Evolutionary conservation across 2,797 vertebrate species (phyloP).

Genomic region (Coracias cyanogaster): DNA sequence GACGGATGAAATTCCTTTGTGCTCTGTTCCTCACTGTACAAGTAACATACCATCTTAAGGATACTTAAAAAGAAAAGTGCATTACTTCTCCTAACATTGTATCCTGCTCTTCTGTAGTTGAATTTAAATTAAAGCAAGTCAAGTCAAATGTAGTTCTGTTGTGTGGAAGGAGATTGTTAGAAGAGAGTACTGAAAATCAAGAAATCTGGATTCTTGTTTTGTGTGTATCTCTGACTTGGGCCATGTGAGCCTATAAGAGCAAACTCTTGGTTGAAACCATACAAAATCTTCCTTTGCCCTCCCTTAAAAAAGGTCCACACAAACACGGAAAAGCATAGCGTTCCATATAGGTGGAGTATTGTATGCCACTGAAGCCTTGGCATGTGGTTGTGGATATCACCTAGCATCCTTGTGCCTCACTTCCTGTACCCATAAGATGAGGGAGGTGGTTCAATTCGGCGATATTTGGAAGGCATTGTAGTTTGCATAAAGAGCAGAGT

Average conservation of each 20-base stretch:
- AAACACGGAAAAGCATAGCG: background rate
- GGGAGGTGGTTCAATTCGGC: background rate
- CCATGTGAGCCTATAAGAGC: background rate
- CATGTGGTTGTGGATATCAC: conserved; percentile 29
- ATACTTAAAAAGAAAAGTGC: background rate
- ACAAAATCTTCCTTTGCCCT: background rate
- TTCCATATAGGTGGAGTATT: background rate
- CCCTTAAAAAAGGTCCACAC: background rate
- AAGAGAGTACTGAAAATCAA: background rate
- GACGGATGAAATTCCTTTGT: background rate
- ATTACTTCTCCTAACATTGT: background rate
- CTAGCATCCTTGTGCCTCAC: background rate
- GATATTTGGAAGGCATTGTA: background rate
- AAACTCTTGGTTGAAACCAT: background rate
- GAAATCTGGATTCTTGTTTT: background rate
- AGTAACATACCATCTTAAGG: background rate
- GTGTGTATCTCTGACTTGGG: fast-evolving
- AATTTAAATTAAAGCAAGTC: background rate
- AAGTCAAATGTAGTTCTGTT: background rate
- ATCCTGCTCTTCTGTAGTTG: background rate
- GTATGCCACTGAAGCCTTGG: background rate
- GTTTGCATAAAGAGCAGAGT: background rate
- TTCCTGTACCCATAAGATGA: background rate
- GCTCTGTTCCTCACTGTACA: background rate
- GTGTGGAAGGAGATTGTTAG: background rate